Evolutionary conservation across 2,113 vertebrate genomes (phyloP), one percentile per base, ranked within the genome.

Genomic region (Sclerurus mexicanus): DNA sequence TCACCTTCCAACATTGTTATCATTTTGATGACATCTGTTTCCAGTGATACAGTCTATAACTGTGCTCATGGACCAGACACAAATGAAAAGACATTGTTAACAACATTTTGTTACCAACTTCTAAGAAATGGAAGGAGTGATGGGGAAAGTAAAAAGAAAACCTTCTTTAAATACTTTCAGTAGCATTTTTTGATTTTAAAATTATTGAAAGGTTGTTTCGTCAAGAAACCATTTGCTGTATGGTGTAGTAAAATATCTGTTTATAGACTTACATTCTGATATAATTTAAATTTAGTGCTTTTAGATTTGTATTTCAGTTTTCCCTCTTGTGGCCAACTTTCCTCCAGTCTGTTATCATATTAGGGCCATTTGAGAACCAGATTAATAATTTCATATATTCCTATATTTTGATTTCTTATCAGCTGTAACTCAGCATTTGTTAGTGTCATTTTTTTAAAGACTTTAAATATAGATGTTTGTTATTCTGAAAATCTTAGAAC

Each of bases 21-120:
- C 17, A 81, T 89, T 96, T 94, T 87, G 87, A 83, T 89, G 80
- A 49, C 82, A 89, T 59, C 52, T 78, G 4, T 66, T 92, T 86
- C 33, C 49, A 58, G 21, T 69, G 77, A 89, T 72, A 77, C 28
- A 78, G 46, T 39, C 50, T 27, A 81, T 68, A 66, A 77, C 4
- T 69, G 18, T 86, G 31, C 27, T 76, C 55, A 55, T 1, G 4
- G 22, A 60, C 27, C 39, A 76, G 31, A 88, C 19, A 33, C 1
- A 4, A 83, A 14, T 33, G 64, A 75, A 75, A 82, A 95, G 83
- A 60, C 25, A 69, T 60, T 23, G n/a, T 28, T 91, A 67, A 78
- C 33, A 69, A 12, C 28, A 64, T 42, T 93, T 71, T 79, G 6
- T 28, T 82, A 78, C 52, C 47, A 31, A 78, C 14, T 94, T 92